phyloP scores from a whole-genome alignment of 2,797 vertebrate genomes.

The Prunella strophiata region DNA sequence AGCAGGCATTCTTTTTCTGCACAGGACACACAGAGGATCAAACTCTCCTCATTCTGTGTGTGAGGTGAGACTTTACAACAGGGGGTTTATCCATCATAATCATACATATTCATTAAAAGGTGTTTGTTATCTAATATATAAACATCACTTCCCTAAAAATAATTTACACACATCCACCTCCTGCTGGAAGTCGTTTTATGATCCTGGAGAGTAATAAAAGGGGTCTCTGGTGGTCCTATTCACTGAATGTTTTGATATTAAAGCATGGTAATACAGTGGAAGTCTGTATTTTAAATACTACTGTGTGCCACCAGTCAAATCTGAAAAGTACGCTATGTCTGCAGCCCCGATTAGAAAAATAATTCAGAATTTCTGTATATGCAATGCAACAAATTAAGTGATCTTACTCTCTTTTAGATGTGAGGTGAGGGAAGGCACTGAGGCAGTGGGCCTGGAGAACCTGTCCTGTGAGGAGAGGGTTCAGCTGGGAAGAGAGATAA shows the following conservation, averaged over 20 bases:
- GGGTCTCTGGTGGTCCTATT: background rate
- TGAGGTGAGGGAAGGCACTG: rapidly evolving
- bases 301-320: background rate
- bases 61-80: background rate
- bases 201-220: background rate
- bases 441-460: background rate
- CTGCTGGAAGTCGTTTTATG: background rate
- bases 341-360: background rate
- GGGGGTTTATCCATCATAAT: background rate
- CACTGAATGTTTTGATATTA: background rate
- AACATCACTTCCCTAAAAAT: background rate
- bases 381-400: background rate
- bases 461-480: background rate
- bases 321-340: background rate
- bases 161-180: background rate
- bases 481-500: background rate
- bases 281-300: background rate
- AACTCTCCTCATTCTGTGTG: background rate
- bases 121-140: background rate
- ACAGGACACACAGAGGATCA: background rate
- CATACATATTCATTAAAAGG: background rate
- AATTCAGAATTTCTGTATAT: background rate
- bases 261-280: background rate
- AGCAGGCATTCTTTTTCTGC: background rate
- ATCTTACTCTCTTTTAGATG: background rate